Evolutionary conservation across 2,797 vertebrate genomes (phyloP).

Genomic region (Alauda arvensis): DNA sequence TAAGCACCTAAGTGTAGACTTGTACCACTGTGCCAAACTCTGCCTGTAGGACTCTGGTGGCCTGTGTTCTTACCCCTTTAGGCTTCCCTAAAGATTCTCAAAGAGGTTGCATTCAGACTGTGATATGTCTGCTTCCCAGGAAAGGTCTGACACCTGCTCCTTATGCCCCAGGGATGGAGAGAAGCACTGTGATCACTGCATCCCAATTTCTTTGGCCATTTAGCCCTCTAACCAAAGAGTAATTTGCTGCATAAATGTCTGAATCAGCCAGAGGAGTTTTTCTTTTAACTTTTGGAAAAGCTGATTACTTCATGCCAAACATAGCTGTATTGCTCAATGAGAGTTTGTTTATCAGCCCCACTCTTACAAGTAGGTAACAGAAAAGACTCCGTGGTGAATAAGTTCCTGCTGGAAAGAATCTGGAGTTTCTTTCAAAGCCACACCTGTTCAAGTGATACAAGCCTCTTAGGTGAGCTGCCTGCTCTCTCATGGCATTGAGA

Average conservation of each 20-base stretch:
- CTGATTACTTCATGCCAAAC: not conserved
- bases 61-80: not conserved
- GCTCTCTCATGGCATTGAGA: not conserved
- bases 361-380: not conserved
- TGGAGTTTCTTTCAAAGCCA: slow-evolving; percentile 10
- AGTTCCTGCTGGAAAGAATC: slow-evolving; percentile 14
- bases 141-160: not conserved
- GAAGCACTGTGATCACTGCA: not conserved
- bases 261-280: not conserved
- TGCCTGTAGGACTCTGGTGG: not conserved
- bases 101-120: not conserved
- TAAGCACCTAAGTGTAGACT: not conserved
- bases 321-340: not conserved
- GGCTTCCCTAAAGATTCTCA: not conserved
- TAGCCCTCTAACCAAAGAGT: not conserved
- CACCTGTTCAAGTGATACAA: not conserved
- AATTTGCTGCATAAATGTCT: not conserved
- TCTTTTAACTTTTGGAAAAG: not conserved
- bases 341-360: not conserved
- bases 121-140: too few relatives aligned
- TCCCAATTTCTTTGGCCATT: not conserved
- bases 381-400: not conserved
- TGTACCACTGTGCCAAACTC: not conserved
- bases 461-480: not conserved
- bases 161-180: not conserved